Conservation (phyloP, 2,888 invertebrate genomes). For the Eupelmus urozonus region DNA sequence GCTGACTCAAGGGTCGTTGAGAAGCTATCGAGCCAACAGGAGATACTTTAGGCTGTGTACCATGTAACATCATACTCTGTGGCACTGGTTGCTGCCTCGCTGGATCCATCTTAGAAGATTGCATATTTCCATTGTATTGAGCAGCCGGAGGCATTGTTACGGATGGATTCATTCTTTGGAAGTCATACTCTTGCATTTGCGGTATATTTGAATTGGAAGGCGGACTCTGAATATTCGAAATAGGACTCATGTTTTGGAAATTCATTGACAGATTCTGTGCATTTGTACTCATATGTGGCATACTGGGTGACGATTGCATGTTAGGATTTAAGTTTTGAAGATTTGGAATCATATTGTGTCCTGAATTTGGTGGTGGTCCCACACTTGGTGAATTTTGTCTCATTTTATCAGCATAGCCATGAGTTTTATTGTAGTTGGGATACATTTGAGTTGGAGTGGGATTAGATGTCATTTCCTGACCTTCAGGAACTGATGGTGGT, state of each 20-base stretch:
- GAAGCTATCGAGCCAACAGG: conserved; percentile 80
- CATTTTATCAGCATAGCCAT: conserved; percentile 72
- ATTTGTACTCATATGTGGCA: conserved; percentile 70
- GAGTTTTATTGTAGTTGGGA: conserved; percentile 70
- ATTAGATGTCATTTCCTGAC: conserved; percentile 81
- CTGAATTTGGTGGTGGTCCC: conserved; percentile 67
- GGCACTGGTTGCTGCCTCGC: conserved; percentile 68
- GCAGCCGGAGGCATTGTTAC: conserved; percentile 64
- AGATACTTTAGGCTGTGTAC: conserved; percentile 75
- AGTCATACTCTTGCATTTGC: conserved; percentile 71
- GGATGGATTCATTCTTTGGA: conserved; percentile 71
- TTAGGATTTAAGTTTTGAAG: conserved; percentile 76
- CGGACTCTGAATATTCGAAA: conserved; percentile 70
- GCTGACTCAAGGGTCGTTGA: conserved; percentile 77
- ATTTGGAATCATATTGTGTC: conserved; percentile 75
- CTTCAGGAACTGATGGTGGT: conserved; percentile 92
- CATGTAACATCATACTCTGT: conserved; percentile 70
- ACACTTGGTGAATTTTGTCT: conserved; percentile 72
- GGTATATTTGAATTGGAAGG: conserved; percentile 68
- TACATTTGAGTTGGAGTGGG: conserved; percentile 70
- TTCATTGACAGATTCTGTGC: conserved; percentile 73
- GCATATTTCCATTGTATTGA: conserved; percentile 73
- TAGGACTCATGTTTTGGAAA: conserved; percentile 76
- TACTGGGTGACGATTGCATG: conserved; percentile 76
- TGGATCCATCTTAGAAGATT: conserved; percentile 66